Percentiles rank a stretch among this genome's conserved stretches.
Evolutionary conservation across 2,888 invertebrate species (phyloP).

Genomic region (Hesperia comma): DNA sequence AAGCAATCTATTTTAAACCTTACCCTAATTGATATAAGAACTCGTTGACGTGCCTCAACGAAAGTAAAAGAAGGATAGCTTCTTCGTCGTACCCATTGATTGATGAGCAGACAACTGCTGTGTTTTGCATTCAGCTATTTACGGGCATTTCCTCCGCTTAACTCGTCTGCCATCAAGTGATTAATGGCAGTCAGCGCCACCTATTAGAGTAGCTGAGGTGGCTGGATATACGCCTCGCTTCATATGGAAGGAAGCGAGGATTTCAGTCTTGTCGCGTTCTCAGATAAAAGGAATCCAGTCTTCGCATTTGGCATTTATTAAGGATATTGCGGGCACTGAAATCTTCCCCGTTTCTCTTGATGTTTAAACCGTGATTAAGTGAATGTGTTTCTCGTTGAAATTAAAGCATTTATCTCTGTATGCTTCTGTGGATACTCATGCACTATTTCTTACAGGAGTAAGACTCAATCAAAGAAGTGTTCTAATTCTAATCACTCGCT

Average conservation of each 20-base stretch:
- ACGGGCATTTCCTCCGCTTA: slow-evolving; percentile 81
- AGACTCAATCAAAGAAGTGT: too few relatives aligned
- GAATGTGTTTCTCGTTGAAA: slow-evolving; percentile 26
- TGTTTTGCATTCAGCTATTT: slow-evolving; percentile 83
- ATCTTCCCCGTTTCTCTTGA: slow-evolving; percentile 27
- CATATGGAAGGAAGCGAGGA: slow-evolving; percentile 52
- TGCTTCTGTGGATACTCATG: not conserved
- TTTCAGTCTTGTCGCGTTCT: slow-evolving; percentile 48
- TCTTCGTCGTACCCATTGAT: slow-evolving; percentile 59
- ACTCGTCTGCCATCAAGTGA: slow-evolving; percentile 74
- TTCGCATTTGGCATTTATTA: slow-evolving; percentile 41
- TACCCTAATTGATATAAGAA: slow-evolving; percentile 1
- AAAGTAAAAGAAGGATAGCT: slow-evolving; percentile 23
- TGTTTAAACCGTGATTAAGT: slow-evolving; percentile 33
- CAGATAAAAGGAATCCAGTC: slow-evolving; percentile 45
- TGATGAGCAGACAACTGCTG: slow-evolving; percentile 80
- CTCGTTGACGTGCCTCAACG: not conserved
- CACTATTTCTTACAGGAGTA: not conserved
- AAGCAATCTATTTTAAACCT: slow-evolving; percentile 9
- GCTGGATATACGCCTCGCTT: slow-evolving; percentile 62
- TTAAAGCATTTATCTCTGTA: slow-evolving; percentile 27
- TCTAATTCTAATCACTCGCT: too few relatives aligned
- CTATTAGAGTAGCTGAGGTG: slow-evolving; percentile 55
- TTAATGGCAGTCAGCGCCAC: slow-evolving; percentile 71
- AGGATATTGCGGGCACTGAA: slow-evolving; percentile 31